These are phyloP conservation scores for Uropetala carovei DNA, from an alignment of 2,888 invertebrate genomes.

Conservation along the genomic window DNA sequence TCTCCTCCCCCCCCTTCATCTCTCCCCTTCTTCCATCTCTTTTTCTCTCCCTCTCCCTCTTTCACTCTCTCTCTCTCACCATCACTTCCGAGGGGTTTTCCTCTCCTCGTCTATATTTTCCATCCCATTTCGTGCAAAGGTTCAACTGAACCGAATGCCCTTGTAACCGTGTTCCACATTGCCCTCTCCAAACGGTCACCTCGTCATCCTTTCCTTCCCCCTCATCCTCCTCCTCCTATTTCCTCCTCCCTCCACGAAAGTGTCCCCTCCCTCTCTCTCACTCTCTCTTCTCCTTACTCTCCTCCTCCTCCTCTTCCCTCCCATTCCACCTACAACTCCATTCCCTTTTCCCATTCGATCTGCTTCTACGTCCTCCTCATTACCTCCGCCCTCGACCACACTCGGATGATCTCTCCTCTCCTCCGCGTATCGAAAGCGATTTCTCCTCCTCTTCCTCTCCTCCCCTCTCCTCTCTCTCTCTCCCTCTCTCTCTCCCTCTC, in stretches of 20 bases:
- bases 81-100: background rate
- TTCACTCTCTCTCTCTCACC: background rate
- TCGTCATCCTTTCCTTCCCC: background rate
- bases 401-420: conserved; percentile 18
- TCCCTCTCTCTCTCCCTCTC: conserved; percentile 14
- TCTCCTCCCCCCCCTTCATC: background rate
- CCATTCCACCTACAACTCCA: background rate
- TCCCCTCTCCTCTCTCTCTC: background rate
- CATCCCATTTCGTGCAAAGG: conserved; percentile 60
- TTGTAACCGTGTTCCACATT: conserved; percentile 47
- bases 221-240: background rate
- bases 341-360: background rate
- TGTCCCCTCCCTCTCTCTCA: background rate
- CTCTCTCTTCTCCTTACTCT: background rate
- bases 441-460: background rate
- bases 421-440: background rate
- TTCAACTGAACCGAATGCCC: conserved; percentile 64
- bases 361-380: background rate
- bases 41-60: background rate
- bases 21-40: background rate
- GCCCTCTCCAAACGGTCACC: conserved; percentile 17
- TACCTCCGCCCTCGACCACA: background rate
- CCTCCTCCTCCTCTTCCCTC: background rate
- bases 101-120: conserved; percentile 28
- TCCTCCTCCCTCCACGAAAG: conserved; percentile 1